These are phyloP conservation scores for Drosophila lutescens DNA, from an alignment of 2,888 invertebrate species.

Conservation along the genomic window DNA sequence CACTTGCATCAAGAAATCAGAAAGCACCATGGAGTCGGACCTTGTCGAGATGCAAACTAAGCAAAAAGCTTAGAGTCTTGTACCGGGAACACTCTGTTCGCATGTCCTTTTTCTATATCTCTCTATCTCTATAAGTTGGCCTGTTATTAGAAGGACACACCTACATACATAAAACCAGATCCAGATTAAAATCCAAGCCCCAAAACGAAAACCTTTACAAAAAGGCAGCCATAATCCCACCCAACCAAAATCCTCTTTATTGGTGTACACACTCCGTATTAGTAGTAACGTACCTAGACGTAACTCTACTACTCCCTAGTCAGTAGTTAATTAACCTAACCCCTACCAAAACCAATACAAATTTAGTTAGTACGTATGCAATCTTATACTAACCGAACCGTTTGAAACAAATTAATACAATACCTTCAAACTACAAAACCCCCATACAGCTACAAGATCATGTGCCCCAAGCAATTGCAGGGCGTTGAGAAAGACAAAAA, in stretches of 20 bases:
- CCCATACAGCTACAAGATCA: constrained; percentile 98
- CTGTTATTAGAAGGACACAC: constrained; percentile 8
- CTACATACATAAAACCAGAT: constrained; percentile 2
- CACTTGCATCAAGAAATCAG: constrained; percentile 19
- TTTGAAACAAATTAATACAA: constrained; percentile 56
- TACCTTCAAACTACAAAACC: constrained; percentile 54
- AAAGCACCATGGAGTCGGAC: constrained; percentile 7
- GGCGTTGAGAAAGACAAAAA: constrained; percentile 86
- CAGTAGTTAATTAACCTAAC: constrained; percentile 39
- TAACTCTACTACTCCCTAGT: constrained; percentile 51
- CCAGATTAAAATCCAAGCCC: constrained; percentile 8
- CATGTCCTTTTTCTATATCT: constrained; percentile 52
- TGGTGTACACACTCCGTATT: constrained; percentile 48
- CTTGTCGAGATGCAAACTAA: constrained; percentile 43
- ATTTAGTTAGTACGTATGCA: constrained; percentile 45
- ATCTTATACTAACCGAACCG: constrained; percentile 39
- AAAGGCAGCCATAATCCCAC: constrained; percentile 22
- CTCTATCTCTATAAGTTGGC: constrained; percentile 23
- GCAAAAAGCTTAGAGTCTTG: constrained; percentile 52
- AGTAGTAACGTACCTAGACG: constrained; percentile 60
- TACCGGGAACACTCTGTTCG: constrained; percentile 50
- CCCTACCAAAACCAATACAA: constrained; percentile 14
- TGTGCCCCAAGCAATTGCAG: constrained; percentile 94
- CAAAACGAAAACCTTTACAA: constrained; percentile 25
- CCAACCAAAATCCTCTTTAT: constrained; percentile 12